Percentiles rank a stretch among this genome's conserved stretches.
Evolutionary conservation across 2,888 invertebrate species (phyloP).

Genomic region (Hoplodrina blanda): DNA sequence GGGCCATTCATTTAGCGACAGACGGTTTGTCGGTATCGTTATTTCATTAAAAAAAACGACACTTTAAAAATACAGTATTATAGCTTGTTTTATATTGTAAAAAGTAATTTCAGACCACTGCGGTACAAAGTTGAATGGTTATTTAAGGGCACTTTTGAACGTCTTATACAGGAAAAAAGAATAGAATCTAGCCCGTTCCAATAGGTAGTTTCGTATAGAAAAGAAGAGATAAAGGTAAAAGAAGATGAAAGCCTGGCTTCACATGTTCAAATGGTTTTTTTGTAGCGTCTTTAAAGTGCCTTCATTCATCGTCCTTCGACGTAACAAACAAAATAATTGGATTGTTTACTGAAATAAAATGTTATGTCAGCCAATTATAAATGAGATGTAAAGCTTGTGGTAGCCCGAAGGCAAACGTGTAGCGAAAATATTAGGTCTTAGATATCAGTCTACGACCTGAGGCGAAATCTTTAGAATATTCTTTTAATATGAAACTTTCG

Average conservation of each 20-base stretch:
- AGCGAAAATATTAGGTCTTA: not conserved
- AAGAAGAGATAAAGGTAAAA: no score
- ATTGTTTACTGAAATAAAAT: not conserved
- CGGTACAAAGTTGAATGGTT: conserved; percentile 19
- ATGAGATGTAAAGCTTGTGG: not conserved
- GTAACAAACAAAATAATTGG: not conserved
- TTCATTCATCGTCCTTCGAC: conserved; percentile 3
- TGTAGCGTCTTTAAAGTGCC: not conserved
- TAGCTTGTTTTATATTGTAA: conserved; percentile 11
- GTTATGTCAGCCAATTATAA: conserved; percentile 22
- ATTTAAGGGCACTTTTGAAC: conserved; percentile 13
- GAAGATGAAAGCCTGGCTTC: not conserved
- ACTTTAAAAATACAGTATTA: conserved; percentile 30
- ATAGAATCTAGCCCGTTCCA: no score
- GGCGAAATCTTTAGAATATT: not conserved
- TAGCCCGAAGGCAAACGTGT: conserved; percentile 8
- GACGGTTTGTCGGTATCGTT: not conserved
- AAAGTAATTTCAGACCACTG: conserved; percentile 32
- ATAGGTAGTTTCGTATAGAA: no score
- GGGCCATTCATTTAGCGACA: conserved; percentile 19
- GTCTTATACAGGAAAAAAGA: no score
- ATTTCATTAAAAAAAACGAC: conserved; percentile 7
- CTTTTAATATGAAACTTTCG: conserved; percentile 2
- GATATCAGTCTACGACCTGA: not conserved
- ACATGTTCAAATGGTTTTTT: not conserved